Evolutionary conservation across 2,113 vertebrate species (phyloP).

Genomic region (Elgaria multicarinata): DNA sequence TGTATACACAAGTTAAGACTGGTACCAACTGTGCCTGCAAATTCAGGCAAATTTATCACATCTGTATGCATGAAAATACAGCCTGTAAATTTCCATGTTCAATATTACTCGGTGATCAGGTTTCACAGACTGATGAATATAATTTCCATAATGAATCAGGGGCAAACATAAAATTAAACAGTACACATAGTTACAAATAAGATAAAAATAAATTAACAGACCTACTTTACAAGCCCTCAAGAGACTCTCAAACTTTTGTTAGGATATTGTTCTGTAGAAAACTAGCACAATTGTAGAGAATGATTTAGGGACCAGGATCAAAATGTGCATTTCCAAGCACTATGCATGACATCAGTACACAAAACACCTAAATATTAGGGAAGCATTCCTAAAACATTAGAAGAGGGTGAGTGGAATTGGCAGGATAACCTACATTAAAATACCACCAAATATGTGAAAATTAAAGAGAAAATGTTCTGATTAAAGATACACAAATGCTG

Average conservation of each 20-base stretch:
- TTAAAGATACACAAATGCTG: neutral
- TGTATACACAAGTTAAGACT: neutral
- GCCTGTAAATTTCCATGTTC: neutral
- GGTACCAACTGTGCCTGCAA: neutral
- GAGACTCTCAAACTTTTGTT: neutral
- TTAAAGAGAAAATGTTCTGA: neutral
- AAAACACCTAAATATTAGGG: neutral
- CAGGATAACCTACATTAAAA: neutral
- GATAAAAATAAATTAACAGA: neutral
- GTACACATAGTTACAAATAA: neutral
- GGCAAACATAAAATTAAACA: slow-evolving; percentile 13
- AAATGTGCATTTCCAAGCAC: neutral
- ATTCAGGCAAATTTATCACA: slow-evolving; percentile 9
- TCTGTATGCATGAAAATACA: slow-evolving; percentile 9
- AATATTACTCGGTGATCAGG: slow-evolving; percentile 25
- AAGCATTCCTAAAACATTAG: neutral
- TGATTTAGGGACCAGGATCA: neutral
- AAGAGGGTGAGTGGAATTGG: neutral
- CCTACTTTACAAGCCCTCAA: neutral
- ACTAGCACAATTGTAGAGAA: slow-evolving; percentile 32
- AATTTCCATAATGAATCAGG: slow-evolving; percentile 30
- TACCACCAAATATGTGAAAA: neutral
- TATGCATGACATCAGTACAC: neutral
- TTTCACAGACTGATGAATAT: slow-evolving; percentile 16
- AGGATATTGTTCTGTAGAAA: neutral